Evolutionary conservation across 2,797 vertebrate genomes (phyloP).

Genomic region (Diplodus sargus): DNA sequence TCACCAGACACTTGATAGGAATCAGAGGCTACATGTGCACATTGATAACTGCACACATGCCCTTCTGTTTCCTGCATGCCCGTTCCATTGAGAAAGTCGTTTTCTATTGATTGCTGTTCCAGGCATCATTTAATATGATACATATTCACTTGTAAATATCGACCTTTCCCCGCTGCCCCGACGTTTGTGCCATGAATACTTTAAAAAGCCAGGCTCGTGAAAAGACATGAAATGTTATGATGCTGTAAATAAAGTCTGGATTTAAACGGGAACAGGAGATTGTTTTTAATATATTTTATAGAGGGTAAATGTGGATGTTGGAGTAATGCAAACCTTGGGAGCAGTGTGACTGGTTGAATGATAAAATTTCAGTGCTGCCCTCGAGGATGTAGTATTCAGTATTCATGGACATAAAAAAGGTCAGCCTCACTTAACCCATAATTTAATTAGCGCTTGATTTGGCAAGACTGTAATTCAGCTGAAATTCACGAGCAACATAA

Average conservation of each 20-base stretch:
- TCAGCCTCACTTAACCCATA: not conserved
- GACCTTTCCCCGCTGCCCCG: constrained; percentile 62
- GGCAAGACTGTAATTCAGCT: constrained; percentile 4
- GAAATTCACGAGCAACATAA: constrained; percentile 12
- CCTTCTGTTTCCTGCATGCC: constrained; percentile 51
- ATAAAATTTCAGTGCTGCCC: constrained; percentile 35
- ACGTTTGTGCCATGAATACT: constrained; percentile 69
- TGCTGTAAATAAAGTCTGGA: constrained; percentile 56
- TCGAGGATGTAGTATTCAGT: constrained; percentile 26
- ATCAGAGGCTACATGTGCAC: not conserved
- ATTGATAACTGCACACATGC: constrained; percentile 8
- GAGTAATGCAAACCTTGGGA: not conserved
- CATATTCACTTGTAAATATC: constrained; percentile 77
- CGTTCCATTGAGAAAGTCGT: constrained; percentile 70
- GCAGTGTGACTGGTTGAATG: not conserved
- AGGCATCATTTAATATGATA: constrained; percentile 80
- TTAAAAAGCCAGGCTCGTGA: constrained; percentile 52
- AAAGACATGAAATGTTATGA: constrained; percentile 57
- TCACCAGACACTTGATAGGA: not conserved
- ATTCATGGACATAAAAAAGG: constrained; percentile 19
- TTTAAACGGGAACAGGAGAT: constrained; percentile 27
- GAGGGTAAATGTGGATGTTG: constrained; percentile 20
- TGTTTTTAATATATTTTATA: not conserved
- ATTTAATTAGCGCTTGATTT: constrained; percentile 16
- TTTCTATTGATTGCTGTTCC: constrained; percentile 78